Evolutionary conservation across 2,888 invertebrate genomes (phyloP).

Genomic region (Conops quadrifasciatus): DNA sequence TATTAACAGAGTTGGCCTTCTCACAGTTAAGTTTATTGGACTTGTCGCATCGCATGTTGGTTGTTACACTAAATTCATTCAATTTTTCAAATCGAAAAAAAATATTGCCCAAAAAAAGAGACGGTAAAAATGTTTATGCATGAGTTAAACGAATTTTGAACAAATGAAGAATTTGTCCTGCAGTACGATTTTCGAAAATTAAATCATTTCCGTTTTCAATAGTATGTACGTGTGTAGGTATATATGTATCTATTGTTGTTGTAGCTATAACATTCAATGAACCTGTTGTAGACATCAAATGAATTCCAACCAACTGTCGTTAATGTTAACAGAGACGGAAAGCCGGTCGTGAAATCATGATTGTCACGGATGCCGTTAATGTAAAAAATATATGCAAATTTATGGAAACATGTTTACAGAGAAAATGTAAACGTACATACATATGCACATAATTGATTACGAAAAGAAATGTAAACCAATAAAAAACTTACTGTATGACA

Average conservation of each 20-base stretch:
- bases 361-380: background rate
- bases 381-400: background rate
- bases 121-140: background rate
- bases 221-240: background rate
- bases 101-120: background rate
- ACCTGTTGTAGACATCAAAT: background rate
- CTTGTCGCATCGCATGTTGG: too few relatives aligned
- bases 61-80: too few relatives aligned
- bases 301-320: background rate
- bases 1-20: too few relatives aligned
- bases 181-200: background rate
- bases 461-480: too few relatives aligned
- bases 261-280: background rate
- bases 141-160: background rate
- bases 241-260: background rate
- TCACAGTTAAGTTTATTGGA: too few relatives aligned
- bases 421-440: too few relatives aligned
- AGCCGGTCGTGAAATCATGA: background rate
- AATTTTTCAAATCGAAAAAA: background rate
- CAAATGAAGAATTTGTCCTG: conserved; percentile 18
- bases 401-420: too few relatives aligned
- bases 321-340: background rate
- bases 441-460: too few relatives aligned
- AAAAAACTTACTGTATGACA: too few relatives aligned
- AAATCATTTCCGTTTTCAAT: conserved; percentile 11